These are phyloP conservation scores for Polydrusus tereticollis DNA, from an alignment of 2,888 invertebrate genomes.

Conservation along the genomic window DNA sequence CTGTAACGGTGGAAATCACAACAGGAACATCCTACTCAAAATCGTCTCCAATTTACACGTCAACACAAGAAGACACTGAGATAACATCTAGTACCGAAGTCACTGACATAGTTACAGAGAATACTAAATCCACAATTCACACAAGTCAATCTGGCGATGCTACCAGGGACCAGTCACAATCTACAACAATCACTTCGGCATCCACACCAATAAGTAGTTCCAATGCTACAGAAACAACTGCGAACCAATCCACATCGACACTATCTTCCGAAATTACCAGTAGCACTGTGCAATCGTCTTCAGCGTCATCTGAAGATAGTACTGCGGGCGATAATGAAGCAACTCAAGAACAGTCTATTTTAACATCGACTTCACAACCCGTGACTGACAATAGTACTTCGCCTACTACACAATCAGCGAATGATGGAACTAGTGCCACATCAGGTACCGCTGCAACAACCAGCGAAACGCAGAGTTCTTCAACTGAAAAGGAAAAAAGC, in stretches of 20 bases:
- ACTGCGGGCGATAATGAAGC: not conserved
- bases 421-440: no score
- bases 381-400: no score
- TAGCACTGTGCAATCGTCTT: not conserved
- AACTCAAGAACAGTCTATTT: not conserved
- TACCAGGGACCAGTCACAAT: not conserved
- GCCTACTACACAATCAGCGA: no score
- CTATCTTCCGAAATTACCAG: not conserved
- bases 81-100: no score
- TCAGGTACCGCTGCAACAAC: no score
- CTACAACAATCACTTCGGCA: not conserved
- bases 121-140: not conserved
- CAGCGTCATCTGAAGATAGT: not conserved
- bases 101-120: not conserved
- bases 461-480: no score
- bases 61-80: no score
- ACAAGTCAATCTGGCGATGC: not conserved
- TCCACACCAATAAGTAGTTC: not conserved
- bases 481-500: no score
- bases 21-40: no score
- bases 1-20: no score
- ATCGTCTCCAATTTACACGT: no score
- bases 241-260: not conserved
- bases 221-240: not conserved
- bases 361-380: not conserved